Percentiles rank a stretch among this genome's conserved stretches.
These are phyloP conservation scores for Natator depressus DNA, from an alignment of 2,113 vertebrate genomes.

Conservation along the genomic window DNA sequence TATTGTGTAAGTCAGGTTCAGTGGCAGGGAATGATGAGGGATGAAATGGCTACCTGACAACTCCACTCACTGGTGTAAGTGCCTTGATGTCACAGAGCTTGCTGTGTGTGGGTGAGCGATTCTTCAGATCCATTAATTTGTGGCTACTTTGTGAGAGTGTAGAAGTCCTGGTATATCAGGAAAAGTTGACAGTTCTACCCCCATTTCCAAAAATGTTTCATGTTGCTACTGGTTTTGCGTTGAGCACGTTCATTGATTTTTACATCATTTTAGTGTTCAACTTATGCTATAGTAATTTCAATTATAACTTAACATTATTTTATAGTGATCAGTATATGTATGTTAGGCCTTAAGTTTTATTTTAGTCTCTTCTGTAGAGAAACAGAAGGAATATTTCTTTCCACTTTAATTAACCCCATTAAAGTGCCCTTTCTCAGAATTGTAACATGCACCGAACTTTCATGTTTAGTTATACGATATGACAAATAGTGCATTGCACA, in stretches of 20 bases:
- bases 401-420: constrained; percentile 30
- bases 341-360: background rate
- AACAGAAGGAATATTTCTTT: constrained; percentile 18
- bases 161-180: background rate
- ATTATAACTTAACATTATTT: background rate
- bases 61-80: background rate
- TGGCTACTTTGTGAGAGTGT: background rate
- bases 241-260: background rate
- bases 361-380: constrained; percentile 13
- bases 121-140: background rate
- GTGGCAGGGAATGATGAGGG: background rate
- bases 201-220: background rate
- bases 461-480: background rate
- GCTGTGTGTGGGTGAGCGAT: background rate
- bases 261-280: constrained; percentile 8
- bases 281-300: background rate
- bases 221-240: background rate
- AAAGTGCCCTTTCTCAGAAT: background rate
- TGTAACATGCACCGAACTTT: constrained; percentile 8
- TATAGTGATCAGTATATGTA: background rate
- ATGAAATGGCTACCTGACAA: rapidly evolving
- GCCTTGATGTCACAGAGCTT: background rate
- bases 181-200: background rate
- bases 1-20: background rate
- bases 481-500: background rate